Base-by-base conservation (phyloP, 1,140 invertebrate species). In the Drosophila insularis region DNA sequence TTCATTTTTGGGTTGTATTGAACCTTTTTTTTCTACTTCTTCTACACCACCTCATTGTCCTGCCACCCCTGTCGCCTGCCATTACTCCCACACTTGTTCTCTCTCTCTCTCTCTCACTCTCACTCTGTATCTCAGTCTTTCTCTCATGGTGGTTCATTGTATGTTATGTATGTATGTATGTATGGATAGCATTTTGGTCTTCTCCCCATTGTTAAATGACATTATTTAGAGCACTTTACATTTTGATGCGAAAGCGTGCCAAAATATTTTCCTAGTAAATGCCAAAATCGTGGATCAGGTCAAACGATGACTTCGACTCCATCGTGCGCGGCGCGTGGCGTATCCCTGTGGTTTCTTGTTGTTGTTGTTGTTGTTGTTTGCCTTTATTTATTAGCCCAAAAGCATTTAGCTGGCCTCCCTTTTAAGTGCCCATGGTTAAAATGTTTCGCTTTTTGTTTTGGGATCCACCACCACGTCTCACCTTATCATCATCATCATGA, bases 331-430 rank as follows among this genome's bases (percentile, higher is more conserved):
- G 56, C 66, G 66, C 73, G 61, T 75, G 73, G 58, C 59, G 35
- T 35, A 8, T 35, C 11, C 56, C 14, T 17, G 27, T 31, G 31
- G 55, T 31, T 31, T 58, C 27, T 13, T 63, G 19, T 54, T 71
- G 1, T 59, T 27, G 8, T 31, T 37, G 27, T 10, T 68, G 46
- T 55, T 63, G 85, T 55, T 71, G 17, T 50, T 71, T 68, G 73
- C 63, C 72, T 85, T 84, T 84, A 84, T 84, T 87, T 87, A 80
- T 78, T 84, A 71, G 84, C 84, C 76, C 73, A 55, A 70, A 73
- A 80, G 72, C 75, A 66, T 74, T 84, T 79, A 68, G 68, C 71
- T 69, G 61, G 56, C 66, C 77, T 69, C 75, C 65, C 75, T 73
- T 81, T 84, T 89, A 87, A 87, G 84, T 87, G 80, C 27, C 27